phyloP scores from a whole-genome alignment of 2,113 vertebrate species.

The Polyodon spathula region DNA sequence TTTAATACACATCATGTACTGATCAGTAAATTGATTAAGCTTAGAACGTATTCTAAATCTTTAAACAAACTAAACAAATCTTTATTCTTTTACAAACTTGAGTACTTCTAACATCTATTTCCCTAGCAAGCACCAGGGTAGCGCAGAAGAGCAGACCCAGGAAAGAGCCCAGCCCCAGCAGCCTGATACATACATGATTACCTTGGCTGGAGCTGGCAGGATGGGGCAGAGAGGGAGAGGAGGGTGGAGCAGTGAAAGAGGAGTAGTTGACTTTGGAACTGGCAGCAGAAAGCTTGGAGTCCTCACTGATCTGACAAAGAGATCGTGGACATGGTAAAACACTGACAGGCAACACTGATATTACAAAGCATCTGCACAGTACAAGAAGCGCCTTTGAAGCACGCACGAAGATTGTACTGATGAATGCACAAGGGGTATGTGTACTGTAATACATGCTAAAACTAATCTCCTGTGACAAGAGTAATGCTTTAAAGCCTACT shows the following conservation, averaged over 20 bases:
- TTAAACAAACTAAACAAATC: no score
- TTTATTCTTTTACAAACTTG: neutral
- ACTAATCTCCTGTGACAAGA: no score
- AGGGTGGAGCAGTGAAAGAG: conserved; percentile 49
- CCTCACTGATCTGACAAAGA: conserved; percentile 83
- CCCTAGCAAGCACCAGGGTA: conserved; percentile 33
- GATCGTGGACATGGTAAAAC: conserved; percentile 40
- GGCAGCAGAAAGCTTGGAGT: conserved; percentile 63
- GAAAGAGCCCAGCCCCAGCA: conserved; percentile 45
- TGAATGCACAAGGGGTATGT: no score
- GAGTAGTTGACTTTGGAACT: conserved; percentile 57
- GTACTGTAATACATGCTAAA: no score
- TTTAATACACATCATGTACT: no score
- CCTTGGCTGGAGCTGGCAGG: conserved; percentile 90
- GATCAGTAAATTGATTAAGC: no score
- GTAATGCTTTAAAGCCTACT: no score
- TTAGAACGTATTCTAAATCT: no score
- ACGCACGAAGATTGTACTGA: no score
- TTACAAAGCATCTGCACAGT: neutral
- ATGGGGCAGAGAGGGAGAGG: conserved; percentile 70
- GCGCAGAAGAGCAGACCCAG: conserved; percentile 45
- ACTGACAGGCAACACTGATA: conserved; percentile 12
- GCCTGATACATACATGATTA: conserved; percentile 82
- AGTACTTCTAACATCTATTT: neutral
- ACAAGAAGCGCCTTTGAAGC: no score